Percentiles rank a stretch among this genome's conserved stretches.
Evolutionary conservation across 2,888 invertebrate species (phyloP).

Genomic region (Gymnosoma rotundatum): DNA sequence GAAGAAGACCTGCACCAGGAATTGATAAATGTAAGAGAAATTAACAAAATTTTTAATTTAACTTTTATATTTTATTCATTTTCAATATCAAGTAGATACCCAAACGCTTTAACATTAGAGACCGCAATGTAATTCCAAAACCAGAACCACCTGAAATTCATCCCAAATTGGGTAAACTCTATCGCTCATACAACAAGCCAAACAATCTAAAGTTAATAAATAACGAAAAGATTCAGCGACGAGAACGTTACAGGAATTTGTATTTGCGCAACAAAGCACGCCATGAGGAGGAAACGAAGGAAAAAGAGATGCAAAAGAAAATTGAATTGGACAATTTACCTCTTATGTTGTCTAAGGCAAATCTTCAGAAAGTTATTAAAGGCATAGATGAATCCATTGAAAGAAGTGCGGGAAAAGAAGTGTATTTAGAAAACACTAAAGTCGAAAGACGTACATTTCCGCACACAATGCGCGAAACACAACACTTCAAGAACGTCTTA

Average conservation of each 20-base stretch:
- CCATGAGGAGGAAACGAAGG: constrained; percentile 59
- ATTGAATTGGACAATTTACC: constrained; percentile 69
- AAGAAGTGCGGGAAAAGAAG: constrained; percentile 74
- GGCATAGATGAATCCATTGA: constrained; percentile 76
- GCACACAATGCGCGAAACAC: constrained; percentile 77
- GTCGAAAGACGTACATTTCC: constrained; percentile 76
- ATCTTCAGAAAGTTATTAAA: constrained; percentile 72
- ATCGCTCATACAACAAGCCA: constrained; percentile 77
- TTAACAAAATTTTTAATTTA: background rate
- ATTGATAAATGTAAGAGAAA: constrained; percentile 70
- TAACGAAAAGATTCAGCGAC: constrained; percentile 73
- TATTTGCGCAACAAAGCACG: constrained; percentile 74
- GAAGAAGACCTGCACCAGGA: constrained; percentile 75
- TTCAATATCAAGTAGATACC: constrained; percentile 54
- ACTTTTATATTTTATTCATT: background rate
- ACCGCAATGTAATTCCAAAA: constrained; percentile 42
- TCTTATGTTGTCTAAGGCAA: constrained; percentile 73
- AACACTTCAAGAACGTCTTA: constrained; percentile 74
- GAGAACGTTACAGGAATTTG: constrained; percentile 77
- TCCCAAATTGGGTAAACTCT: constrained; percentile 73
- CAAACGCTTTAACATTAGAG: constrained; percentile 52
- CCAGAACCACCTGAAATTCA: constrained; percentile 11
- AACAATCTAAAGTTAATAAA: constrained; percentile 72
- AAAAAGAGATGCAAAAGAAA: constrained; percentile 47
- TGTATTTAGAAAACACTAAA: constrained; percentile 70